These are phyloP conservation scores for Nyctibius bracteatus DNA, from an alignment of 2,113 vertebrate genomes.

Conservation along the genomic window DNA sequence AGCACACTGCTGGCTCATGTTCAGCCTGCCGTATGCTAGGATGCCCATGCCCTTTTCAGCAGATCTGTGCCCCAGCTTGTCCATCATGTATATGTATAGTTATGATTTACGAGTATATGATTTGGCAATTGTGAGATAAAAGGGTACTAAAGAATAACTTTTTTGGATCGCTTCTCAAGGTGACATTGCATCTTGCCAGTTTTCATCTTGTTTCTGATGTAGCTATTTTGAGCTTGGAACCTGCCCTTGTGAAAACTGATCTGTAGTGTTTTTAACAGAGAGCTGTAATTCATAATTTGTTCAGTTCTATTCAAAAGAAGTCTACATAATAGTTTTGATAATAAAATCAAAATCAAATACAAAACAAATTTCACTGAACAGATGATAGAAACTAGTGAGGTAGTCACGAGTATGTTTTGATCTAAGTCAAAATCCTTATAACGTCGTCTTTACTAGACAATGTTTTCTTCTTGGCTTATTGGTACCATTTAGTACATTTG, in stretches of 20 bases:
- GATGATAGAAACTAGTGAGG: neutral
- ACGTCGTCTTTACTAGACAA: neutral
- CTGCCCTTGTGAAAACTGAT: neutral
- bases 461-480: neutral
- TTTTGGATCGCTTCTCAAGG: neutral
- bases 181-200: neutral
- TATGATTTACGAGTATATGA: neutral
- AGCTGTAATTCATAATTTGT: neutral
- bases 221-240: neutral
- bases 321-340: neutral
- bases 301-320: neutral
- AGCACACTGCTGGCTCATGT: neutral
- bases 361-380: neutral
- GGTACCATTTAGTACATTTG: neutral
- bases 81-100: neutral
- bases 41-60: neutral
- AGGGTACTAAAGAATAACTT: neutral
- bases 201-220: neutral
- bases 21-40: neutral
- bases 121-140: neutral
- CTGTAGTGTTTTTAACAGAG: neutral
- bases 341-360: neutral
- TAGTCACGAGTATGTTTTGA: neutral
- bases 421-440: neutral
- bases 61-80: neutral